These are phyloP conservation scores for Scomber colias DNA, from an alignment of 2,113 vertebrate genomes.

Conservation along the genomic window DNA sequence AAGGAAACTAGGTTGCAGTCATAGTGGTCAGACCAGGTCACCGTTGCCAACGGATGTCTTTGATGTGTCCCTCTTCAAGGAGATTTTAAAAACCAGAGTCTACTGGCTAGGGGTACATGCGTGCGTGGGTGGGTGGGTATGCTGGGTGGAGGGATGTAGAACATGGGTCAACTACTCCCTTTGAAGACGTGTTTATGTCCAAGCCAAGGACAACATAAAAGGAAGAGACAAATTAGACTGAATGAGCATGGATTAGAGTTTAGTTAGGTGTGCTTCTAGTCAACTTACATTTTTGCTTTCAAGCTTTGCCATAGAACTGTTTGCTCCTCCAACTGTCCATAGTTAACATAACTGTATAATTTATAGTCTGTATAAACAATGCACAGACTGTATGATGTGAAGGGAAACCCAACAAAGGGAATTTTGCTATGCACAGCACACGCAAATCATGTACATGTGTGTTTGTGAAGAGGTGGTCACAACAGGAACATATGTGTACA, in stretches of 20 bases:
- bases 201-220: slow-evolving; percentile 75
- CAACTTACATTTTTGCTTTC: slow-evolving; percentile 49
- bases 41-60: slow-evolving; percentile 66
- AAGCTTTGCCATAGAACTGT: slow-evolving; percentile 32
- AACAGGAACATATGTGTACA: too few relatives aligned
- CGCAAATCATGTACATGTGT: slow-evolving; percentile 7
- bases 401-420: slow-evolving; percentile 11
- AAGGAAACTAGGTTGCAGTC: slow-evolving; percentile 63
- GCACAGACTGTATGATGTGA: not conserved
- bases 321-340: not conserved
- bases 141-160: slow-evolving; percentile 42
- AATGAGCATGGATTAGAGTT: slow-evolving; percentile 43
- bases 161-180: slow-evolving; percentile 68
- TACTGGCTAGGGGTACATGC: slow-evolving; percentile 52
- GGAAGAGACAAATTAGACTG: slow-evolving; percentile 62
- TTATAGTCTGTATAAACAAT: slow-evolving; percentile 21
- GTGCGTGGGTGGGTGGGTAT: slow-evolving; percentile 21
- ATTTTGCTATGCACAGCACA: not conserved
- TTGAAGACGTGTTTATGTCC: slow-evolving; percentile 74
- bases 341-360: slow-evolving; percentile 4
- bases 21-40: slow-evolving; percentile 71
- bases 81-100: slow-evolving; percentile 61
- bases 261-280: slow-evolving; percentile 55
- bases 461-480: not conserved
- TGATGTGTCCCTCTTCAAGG: slow-evolving; percentile 79